These are phyloP conservation scores for Callionymus lyra DNA, from an alignment of 2,113 vertebrate species.

Conservation along the genomic window DNA sequence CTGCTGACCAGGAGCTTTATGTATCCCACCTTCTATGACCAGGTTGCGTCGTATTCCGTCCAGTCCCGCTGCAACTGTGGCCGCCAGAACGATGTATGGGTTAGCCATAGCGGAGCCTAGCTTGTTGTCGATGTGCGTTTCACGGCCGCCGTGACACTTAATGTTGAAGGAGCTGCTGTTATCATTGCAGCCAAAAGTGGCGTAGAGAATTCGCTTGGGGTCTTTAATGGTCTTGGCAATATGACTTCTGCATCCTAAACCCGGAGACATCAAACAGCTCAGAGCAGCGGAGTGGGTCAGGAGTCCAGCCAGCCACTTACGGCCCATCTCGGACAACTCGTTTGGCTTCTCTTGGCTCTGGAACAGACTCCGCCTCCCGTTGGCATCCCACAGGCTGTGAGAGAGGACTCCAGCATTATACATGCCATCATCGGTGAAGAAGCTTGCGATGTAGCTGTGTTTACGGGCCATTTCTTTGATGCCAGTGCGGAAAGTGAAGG, in stretches of 20 bases:
- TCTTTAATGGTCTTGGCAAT: conserved; percentile 73
- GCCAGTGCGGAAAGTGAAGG: conserved; percentile 87
- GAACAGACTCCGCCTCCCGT: conserved; percentile 74
- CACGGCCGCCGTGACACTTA: conserved; percentile 76
- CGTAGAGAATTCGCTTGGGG: conserved; percentile 66
- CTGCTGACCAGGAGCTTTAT: conserved; percentile 48
- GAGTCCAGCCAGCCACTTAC: conserved; percentile 81
- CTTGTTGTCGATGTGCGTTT: conserved; percentile 79
- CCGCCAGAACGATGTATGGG: conserved; percentile 83
- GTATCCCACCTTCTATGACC: conserved; percentile 39
- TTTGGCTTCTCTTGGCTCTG: conserved; percentile 48
- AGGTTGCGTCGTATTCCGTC: conserved; percentile 75
- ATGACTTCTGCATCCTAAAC: conserved; percentile 71
- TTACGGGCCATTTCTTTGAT: conserved; percentile 90
- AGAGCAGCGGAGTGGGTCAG: conserved; percentile 80
- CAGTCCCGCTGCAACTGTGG: conserved; percentile 81
- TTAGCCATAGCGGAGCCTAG: conserved; percentile 85
- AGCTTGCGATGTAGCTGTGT: conserved; percentile 80
- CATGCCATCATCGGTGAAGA: conserved; percentile 78
- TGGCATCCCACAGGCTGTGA: conserved; percentile 83
- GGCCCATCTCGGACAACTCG: conserved; percentile 73
- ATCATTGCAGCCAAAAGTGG: conserved; percentile 79
- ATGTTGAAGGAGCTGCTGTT: conserved; percentile 85
- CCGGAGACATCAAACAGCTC: conserved; percentile 84
- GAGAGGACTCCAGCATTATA: conserved; percentile 79